A percentile compares a stretch with the other conserved stretches of the same genome.
These are phyloP conservation scores for Ammodramus savannarum DNA, from an alignment of 2,113 vertebrate species.

Conservation along the genomic window DNA sequence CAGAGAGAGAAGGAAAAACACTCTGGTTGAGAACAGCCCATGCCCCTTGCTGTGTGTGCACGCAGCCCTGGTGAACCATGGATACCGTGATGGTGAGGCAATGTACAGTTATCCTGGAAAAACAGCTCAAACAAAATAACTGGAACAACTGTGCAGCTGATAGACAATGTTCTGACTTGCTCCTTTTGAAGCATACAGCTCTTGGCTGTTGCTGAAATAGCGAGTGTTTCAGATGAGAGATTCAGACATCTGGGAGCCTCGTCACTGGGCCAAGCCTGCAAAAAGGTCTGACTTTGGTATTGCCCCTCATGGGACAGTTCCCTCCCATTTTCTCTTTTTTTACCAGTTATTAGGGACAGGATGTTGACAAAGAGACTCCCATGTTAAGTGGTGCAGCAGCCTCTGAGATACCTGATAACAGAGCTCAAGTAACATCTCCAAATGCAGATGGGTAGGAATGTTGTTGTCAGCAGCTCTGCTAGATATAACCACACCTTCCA, in stretches of 20 bases:
- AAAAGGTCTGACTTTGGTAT: background rate
- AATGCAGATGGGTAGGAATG: background rate
- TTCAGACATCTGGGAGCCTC: background rate
- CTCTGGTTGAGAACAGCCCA: background rate
- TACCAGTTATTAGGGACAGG: background rate
- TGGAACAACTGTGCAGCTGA: background rate
- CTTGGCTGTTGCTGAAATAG: background rate
- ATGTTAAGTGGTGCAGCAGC: accelerated
- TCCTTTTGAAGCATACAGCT: background rate
- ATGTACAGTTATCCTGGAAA: background rate
- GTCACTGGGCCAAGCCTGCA: background rate
- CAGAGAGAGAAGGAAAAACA: background rate
- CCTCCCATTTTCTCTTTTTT: background rate
- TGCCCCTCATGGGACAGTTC: background rate
- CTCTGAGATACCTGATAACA: background rate
- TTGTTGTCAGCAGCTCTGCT: background rate
- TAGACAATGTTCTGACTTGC: background rate
- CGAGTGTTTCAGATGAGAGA: background rate
- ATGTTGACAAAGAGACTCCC: background rate
- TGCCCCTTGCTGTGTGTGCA: background rate
- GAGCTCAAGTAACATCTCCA: background rate
- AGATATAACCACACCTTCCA: background rate
- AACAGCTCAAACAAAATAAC: background rate
- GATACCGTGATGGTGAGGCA: accelerated
- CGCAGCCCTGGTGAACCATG: background rate